Base-by-base conservation (phyloP, 2,888 invertebrate species). In the Himalopsyche japonica region DNA sequence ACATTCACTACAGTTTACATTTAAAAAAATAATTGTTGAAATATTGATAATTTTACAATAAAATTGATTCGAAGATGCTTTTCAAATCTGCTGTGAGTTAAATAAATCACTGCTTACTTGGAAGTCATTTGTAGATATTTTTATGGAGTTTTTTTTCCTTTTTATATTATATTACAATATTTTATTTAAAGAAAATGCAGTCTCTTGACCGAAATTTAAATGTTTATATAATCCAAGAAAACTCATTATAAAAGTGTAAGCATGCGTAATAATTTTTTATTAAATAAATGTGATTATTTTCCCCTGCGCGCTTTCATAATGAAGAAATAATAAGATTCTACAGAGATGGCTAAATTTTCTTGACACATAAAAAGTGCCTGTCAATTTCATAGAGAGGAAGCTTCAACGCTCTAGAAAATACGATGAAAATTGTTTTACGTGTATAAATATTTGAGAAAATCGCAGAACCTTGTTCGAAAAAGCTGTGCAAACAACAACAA, bases 401-500 rank as follows among this genome's bases (percentile, higher is more conserved):
- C 70, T 27, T 27, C 20, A 64, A 3, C 6, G 70, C 70, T 1
- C 70, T 70, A 70, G 70, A 24, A 70, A 70, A 70, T 70, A 70
- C 12, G 70, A 2, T 70, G 24, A 12, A 70, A 70, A 70, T 70
- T 70, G 70, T 70, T 70, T 70, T 70, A 70, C 24, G 70, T 70
- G 20, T 27, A 70, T 27, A 70, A 70, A 70, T 70, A 70, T 70
- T 70, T 70, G 76, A 82, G 34, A 43, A 20, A 80, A 80, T 32
- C 37, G 32, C 27, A 80, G 49, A 80, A 80, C 43, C 64, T 80
- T 70, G 64, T 70, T 80, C 32, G 64, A 32, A 24, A 78, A 78
- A 78, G 37, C 37, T 78, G 43, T 78, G 43, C 78, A 43, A 80
- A 57, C 43, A 70, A 81, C 81, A 81, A 81, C 64, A 76, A 81